phyloP scores from a whole-genome alignment of 2,888 invertebrate genomes.

The Cylloceria caligata region DNA sequence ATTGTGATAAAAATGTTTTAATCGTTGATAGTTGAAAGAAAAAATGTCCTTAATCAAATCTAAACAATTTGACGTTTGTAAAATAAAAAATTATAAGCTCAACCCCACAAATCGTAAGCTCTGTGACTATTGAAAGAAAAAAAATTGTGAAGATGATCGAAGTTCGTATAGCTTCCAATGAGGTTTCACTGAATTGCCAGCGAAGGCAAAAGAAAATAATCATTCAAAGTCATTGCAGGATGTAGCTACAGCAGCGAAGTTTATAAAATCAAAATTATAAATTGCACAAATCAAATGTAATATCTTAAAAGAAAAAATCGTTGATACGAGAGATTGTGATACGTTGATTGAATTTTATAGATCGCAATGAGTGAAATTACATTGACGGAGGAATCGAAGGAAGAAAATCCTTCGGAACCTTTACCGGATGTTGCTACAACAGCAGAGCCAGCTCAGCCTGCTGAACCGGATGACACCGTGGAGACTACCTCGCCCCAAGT shows the following conservation, averaged over 20 bases:
- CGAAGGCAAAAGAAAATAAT: not conserved
- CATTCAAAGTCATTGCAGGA: not conserved
- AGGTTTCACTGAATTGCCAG: not conserved
- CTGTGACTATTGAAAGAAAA: not conserved
- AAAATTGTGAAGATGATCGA: slow-evolving; percentile 4
- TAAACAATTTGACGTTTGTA: slow-evolving; percentile 9
- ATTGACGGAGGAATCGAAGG: slow-evolving; percentile 36
- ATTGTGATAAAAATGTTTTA: not conserved
- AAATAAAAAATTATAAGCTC: slow-evolving; percentile 16
- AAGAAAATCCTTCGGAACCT: slow-evolving; percentile 17
- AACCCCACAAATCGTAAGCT: not conserved
- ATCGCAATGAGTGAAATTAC: slow-evolving; percentile 48
- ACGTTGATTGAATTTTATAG: not conserved
- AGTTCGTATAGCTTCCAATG: slow-evolving; percentile 8
- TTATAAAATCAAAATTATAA: slow-evolving; percentile 2
- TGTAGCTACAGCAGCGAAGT: not conserved
- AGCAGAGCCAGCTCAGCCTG: slow-evolving; percentile 69
- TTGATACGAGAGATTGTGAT: not conserved
- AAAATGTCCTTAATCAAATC: too few relatives aligned
- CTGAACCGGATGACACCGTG: slow-evolving; percentile 60
- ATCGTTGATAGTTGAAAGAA: not conserved
- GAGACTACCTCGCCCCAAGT: slow-evolving; percentile 49
- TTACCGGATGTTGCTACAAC: slow-evolving; percentile 44
- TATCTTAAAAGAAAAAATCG: not conserved
- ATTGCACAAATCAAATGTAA: not conserved